Base-by-base conservation (phyloP, 2,888 invertebrate species). In the Heliothis peltigera region DNA sequence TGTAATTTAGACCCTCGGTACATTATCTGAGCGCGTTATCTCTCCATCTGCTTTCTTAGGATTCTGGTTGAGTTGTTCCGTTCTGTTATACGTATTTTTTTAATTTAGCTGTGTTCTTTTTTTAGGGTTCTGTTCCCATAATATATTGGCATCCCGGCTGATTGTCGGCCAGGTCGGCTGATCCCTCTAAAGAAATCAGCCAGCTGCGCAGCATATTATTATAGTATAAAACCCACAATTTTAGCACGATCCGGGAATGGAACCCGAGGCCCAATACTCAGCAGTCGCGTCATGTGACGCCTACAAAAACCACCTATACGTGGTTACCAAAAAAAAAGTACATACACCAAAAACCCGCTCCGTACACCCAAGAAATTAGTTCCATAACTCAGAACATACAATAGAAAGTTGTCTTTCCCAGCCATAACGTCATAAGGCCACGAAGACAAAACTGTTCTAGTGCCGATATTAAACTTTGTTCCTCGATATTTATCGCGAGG, bases 1-100 rank as follows among this genome's bases (percentile, higher is more conserved):
- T 77, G 77, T 80, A 83, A 83, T 84, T 78, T 70, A 61, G 75
- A 55, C 68, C 58, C 70, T 60, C 65, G 64, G 73, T 28, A 28
- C 28, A 80, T 83, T 83, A 84, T 83, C 75, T 77, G 63, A 1
- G 28, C 28, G 61, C 42, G 28, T 64, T 72, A 70, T 70, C 53
- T 7, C 19, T 0, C 44, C 44, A 53, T 67, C 62, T 68, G 39
- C 22, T 49, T 25, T 6, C 51, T 32, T 55, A 32, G 39, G 43
- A 47, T 19, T 55, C 51, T 18, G 1, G 43, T 21, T n/a, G 19
- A 19, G 21, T 49, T 60, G 54, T 7, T 51, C 53, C 55, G 17
- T 62, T 32, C 22, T 1, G 48, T 5, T 39, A 15, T 7, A n/a
- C 17, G 22, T 10, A 44, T 35, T 10, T 28, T 10, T 28, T 28